A percentile compares a stretch with the other conserved stretches of the same genome.
Conservation (phyloP, 64 coral and sea anemone genomes). For the Porites lutea region DNA sequence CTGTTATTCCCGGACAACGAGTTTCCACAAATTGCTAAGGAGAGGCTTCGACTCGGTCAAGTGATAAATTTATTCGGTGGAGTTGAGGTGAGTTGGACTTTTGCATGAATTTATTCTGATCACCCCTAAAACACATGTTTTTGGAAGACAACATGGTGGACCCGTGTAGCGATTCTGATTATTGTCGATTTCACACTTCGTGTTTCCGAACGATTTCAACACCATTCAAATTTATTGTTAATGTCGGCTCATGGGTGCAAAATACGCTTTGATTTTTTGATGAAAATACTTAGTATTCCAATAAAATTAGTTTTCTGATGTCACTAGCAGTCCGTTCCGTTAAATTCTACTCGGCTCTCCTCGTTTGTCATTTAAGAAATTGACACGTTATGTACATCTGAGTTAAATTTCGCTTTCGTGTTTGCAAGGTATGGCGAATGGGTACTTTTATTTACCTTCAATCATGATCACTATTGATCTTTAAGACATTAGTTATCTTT, state of each 20-base stretch:
- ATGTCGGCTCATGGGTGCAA: background rate
- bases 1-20: conserved; percentile 30
- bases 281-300: background rate
- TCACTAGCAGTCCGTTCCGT: background rate
- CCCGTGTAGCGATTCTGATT: background rate
- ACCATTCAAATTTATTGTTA: conserved; percentile 14
- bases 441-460: background rate
- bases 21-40: conserved; percentile 6
- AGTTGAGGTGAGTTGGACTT: conserved; percentile 71
- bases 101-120: background rate
- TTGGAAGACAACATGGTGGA: background rate
- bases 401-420: background rate
- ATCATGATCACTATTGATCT: too few relatives aligned
- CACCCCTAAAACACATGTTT: background rate
- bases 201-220: conserved; percentile 44
- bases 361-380: too few relatives aligned
- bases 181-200: background rate
- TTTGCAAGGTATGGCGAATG: background rate
- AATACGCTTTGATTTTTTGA: background rate
- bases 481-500: background rate
- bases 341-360: too few relatives aligned
- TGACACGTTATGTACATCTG: too few relatives aligned
- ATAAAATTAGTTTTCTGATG: background rate
- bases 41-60: conserved; percentile 55
- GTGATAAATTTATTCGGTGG: conserved; percentile 87